A percentile compares a stretch with the other conserved stretches of the same genome.
Conservation (phyloP, 2,888 invertebrate species). For the Mythimna impura region DNA sequence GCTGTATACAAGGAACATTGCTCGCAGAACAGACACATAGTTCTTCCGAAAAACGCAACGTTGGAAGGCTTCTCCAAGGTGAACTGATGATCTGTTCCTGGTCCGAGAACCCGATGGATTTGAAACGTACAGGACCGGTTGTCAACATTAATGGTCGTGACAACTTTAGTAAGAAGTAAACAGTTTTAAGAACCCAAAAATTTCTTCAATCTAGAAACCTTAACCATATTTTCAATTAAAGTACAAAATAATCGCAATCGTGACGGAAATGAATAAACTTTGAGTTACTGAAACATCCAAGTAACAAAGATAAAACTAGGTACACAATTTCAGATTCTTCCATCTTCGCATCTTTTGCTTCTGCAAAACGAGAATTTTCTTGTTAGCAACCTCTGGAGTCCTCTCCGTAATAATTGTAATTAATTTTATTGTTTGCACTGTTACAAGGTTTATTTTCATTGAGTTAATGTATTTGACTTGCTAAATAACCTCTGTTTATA, state of each 20-base stretch:
- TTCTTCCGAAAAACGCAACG: too few relatives aligned
- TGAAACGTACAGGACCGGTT: too few relatives aligned
- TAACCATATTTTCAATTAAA: neutral
- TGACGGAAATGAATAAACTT: slow-evolving; percentile 34
- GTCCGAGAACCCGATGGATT: too few relatives aligned
- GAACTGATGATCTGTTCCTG: too few relatives aligned
- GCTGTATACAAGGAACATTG: too few relatives aligned
- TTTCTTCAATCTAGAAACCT: neutral
- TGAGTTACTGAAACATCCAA: slow-evolving; percentile 7
- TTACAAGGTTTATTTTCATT: slow-evolving; percentile 36
- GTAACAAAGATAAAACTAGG: slow-evolving; percentile 14
- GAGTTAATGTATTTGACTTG: slow-evolving; percentile 59
- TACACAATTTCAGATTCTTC: slow-evolving; percentile 19
- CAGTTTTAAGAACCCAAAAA: neutral
- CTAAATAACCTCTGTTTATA: slow-evolving; percentile 50
- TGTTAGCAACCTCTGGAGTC: slow-evolving; percentile 31
- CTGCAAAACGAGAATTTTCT: slow-evolving; percentile 36
- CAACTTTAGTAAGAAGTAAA: too few relatives aligned
- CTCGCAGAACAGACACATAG: too few relatives aligned
- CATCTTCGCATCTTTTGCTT: slow-evolving; percentile 14
- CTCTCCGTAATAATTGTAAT: slow-evolving; percentile 57
- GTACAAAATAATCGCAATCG: slow-evolving; percentile 15
- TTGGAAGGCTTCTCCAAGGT: too few relatives aligned
- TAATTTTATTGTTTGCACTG: slow-evolving; percentile 60
- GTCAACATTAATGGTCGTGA: too few relatives aligned